phyloP scores from a whole-genome alignment of 2,113 vertebrate species.

The Motacilla tschutschensis region DNA sequence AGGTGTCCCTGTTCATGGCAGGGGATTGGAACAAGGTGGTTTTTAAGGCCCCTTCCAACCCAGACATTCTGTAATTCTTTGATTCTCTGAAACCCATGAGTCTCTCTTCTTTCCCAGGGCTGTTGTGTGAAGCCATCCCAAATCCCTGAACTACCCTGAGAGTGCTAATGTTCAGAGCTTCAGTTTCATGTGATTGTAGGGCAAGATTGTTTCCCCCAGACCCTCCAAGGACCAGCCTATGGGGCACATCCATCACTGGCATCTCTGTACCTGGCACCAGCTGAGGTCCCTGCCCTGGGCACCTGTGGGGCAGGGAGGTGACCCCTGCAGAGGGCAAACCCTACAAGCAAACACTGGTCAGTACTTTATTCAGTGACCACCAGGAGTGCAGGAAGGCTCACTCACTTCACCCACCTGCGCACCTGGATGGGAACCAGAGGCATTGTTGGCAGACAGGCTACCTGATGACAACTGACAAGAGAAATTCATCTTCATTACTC shows the following conservation, averaged over 20 bases:
- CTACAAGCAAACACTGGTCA: not conserved
- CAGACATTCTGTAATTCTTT: not conserved
- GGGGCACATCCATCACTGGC: not conserved
- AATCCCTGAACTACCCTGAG: rapidly evolving
- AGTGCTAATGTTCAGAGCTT: rapidly evolving
- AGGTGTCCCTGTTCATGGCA: not conserved
- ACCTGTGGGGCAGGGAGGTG: not conserved
- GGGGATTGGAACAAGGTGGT: rapidly evolving
- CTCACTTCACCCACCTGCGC: not conserved
- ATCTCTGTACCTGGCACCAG: not conserved
- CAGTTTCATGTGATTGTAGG: not conserved
- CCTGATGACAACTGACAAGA: not conserved
- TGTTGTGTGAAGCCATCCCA: not conserved
- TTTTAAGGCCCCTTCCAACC: not conserved
- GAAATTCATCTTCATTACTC: not conserved
- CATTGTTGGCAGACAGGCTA: not conserved
- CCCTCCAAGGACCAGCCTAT: not conserved
- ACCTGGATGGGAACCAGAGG: not conserved
- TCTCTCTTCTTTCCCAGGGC: not conserved
- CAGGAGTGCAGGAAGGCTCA: not conserved
- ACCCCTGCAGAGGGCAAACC: not conserved
- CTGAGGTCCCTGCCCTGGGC: not conserved
- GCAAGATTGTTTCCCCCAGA: not conserved
- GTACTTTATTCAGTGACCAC: not conserved
- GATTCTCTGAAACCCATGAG: rapidly evolving